phyloP scores from a whole-genome alignment of 2,113 vertebrate species.

The Tautogolabrus adspersus region DNA sequence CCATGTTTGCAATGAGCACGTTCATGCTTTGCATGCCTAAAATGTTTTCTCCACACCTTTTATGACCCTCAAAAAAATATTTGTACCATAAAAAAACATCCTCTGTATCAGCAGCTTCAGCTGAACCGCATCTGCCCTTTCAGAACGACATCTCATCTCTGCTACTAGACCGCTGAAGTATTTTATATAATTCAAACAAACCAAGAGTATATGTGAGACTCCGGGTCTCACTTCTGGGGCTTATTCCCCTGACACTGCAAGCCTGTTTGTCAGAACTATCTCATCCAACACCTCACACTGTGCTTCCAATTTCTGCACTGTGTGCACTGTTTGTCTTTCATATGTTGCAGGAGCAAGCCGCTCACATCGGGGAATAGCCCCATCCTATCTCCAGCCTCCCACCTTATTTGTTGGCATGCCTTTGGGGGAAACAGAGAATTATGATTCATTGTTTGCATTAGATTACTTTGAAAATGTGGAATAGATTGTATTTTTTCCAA shows the following conservation, averaged over 20 bases:
- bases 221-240: conserved; percentile 31
- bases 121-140: conserved; percentile 10
- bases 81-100: background rate
- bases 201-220: conserved; percentile 21
- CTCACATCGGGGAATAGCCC: conserved; percentile 38
- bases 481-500: background rate
- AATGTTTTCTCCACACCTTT: background rate
- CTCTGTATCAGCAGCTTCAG: background rate
- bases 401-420: conserved; percentile 11
- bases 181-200: conserved; percentile 33
- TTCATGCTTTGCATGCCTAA: background rate
- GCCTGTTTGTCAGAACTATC: conserved; percentile 50
- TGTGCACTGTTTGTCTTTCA: conserved; percentile 52
- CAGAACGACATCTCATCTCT: conserved; percentile 7
- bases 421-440: conserved; percentile 3
- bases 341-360: conserved; percentile 39
- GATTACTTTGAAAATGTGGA: background rate
- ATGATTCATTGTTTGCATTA: background rate
- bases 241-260: conserved; percentile 29
- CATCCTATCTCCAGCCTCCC: conserved; percentile 2
- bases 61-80: background rate
- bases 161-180: conserved; percentile 20
- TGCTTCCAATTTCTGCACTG: conserved; percentile 58
- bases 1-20: background rate
- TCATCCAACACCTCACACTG: conserved; percentile 45